phyloP scores from a whole-genome alignment of 2,113 vertebrate species.

The human (Homo sapiens) region DNA sequence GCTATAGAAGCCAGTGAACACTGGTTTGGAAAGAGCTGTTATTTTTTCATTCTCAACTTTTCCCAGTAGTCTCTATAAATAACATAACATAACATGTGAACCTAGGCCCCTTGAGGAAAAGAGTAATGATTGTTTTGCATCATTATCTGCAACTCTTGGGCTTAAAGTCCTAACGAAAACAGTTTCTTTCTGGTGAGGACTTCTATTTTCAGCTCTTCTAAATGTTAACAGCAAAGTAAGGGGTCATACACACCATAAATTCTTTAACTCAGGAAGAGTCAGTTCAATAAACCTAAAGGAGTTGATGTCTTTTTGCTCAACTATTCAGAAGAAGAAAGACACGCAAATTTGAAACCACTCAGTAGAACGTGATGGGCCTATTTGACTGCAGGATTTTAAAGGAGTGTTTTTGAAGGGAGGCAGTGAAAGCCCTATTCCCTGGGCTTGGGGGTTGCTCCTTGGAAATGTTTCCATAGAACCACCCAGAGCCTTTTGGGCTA shows the following conservation, averaged over 20 bases:
- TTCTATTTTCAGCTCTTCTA: slow-evolving; percentile 1
- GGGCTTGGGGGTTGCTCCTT: background rate
- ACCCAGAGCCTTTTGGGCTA: background rate
- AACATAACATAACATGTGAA: background rate
- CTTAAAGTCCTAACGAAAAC: background rate
- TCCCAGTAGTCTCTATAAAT: background rate
- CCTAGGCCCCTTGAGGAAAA: background rate
- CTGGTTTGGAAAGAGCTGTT: background rate
- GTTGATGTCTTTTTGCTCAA: background rate
- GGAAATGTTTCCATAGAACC: background rate
- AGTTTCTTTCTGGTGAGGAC: background rate
- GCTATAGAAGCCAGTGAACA: background rate
- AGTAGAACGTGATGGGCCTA: background rate
- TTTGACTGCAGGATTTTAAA: background rate
- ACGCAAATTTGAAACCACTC: background rate
- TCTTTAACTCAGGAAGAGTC: background rate
- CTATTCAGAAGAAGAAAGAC: background rate
- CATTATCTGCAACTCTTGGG: background rate
- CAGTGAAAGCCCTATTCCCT: background rate
- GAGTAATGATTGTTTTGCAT: background rate
- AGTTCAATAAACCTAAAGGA: background rate
- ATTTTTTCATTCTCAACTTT: background rate
- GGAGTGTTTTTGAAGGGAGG: background rate
- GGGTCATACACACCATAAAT: background rate
- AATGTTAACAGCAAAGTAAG: background rate